These are phyloP conservation scores for Piaya cayana DNA, from an alignment of 2,113 vertebrate species.

Conservation along the genomic window DNA sequence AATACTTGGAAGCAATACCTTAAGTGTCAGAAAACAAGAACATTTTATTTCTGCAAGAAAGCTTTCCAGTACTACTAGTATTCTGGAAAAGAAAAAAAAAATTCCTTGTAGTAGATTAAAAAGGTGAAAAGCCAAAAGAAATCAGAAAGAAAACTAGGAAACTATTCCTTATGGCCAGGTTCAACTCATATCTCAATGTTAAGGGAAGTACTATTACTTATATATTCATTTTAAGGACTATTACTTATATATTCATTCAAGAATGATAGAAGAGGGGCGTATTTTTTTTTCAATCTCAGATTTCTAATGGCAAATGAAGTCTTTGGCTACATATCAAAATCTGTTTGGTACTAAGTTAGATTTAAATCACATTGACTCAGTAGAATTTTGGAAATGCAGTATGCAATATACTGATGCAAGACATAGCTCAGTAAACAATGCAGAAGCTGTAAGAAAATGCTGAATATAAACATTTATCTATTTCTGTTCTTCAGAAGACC, in stretches of 20 bases:
- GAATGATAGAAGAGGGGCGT: not conserved
- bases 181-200: not conserved
- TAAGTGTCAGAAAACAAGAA: conserved; percentile 68
- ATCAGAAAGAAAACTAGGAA: conserved; percentile 15
- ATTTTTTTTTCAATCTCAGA: not conserved
- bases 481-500: not conserved
- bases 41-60: conserved; percentile 54
- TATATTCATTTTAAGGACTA: not conserved
- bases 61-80: conserved; percentile 56
- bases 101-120: conserved; percentile 43
- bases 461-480: not conserved
- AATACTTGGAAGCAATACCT: conserved; percentile 66
- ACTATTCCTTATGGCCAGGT: not conserved
- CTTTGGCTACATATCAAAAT: not conserved
- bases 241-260: not conserved
- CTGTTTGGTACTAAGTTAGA: not conserved
- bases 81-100: conserved; percentile 52
- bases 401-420: not conserved
- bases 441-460: not conserved
- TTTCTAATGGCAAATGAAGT: not conserved
- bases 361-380: not conserved
- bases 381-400: conserved; percentile 4
- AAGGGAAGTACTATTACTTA: not conserved
- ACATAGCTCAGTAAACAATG: not conserved
- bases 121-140: conserved; percentile 52